A percentile compares a stretch with the other conserved stretches of the same genome.
Conservation (phyloP, 2,797 vertebrate species). For the Agapornis canus region DNA sequence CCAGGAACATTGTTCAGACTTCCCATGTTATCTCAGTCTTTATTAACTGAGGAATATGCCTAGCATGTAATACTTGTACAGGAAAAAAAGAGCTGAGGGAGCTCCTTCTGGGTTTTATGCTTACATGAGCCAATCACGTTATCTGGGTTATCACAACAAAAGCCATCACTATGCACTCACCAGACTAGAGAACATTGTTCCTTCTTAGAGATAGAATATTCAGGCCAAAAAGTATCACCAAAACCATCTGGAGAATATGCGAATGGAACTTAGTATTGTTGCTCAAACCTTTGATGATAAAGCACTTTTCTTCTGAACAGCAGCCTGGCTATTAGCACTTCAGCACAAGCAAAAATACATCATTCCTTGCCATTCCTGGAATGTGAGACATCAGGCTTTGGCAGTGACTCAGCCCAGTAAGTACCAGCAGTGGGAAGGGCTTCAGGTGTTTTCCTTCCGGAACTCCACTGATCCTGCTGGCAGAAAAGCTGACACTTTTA, state of each 20-base stretch:
- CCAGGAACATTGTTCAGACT: not conserved
- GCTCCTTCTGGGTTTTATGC: not conserved
- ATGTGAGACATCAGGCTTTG: not conserved
- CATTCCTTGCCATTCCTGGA: not conserved
- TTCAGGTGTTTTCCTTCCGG: constrained; percentile 2
- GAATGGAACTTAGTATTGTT: not conserved
- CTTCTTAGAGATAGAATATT: not conserved
- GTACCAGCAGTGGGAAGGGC: not conserved
- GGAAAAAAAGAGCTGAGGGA: not conserved
- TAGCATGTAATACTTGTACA: not conserved
- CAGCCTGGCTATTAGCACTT: not conserved
- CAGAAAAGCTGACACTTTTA: not conserved
- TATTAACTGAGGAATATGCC: not conserved
- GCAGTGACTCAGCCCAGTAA: not conserved
- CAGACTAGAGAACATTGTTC: not conserved
- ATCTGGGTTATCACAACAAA: not conserved
- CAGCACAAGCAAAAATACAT: not conserved
- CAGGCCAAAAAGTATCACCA: not conserved
- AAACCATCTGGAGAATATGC: not conserved
- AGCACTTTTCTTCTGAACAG: not conserved
- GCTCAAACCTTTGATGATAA: not conserved
- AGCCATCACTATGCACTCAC: not conserved
- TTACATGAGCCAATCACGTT: accelerated
- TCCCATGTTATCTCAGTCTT: not conserved
- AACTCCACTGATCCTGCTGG: not conserved